Evolutionary conservation across 1,140 invertebrate species (phyloP).

Genomic region (Ylistrum balloti): DNA sequence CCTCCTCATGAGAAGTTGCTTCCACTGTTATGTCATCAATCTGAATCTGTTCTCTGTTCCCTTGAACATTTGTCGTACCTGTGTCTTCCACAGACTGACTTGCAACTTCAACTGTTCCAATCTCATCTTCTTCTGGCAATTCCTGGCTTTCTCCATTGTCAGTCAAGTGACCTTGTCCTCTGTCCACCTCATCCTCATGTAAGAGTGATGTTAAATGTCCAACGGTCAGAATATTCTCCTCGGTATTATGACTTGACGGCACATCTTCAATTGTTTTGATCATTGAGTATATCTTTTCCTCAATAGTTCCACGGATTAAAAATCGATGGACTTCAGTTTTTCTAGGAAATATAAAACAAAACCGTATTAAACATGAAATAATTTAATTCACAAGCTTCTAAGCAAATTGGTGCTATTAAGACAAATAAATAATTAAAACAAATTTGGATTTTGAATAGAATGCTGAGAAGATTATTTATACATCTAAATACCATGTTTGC

Average conservation of each 20-base stretch:
- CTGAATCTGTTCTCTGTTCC: not conserved
- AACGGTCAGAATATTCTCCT: conserved; percentile 76
- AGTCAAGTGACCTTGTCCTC: not conserved
- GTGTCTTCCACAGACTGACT: not conserved
- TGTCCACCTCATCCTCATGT: conserved; percentile 59
- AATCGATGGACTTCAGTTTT: conserved; percentile 88
- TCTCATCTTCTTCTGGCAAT: not conserved
- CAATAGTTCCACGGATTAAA: conserved; percentile 87
- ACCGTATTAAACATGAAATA: no score
- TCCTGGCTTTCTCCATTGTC: not conserved
- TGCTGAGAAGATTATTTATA: no score
- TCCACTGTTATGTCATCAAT: not conserved
- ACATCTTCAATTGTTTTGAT: conserved; percentile 68
- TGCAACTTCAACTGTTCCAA: not conserved
- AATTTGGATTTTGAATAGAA: no score
- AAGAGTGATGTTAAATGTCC: conserved; percentile 78
- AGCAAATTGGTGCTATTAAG: no score
- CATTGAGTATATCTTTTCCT: conserved; percentile 86
- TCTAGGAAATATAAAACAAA: conserved; percentile 70
- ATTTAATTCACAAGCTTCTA: no score
- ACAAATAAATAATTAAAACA: no score
- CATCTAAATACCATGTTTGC: no score
- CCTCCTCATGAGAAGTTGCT: not conserved
- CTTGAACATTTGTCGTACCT: not conserved
- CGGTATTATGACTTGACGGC: conserved; percentile 64